Percentiles rank a stretch among this genome's conserved stretches.
Evolutionary conservation across 2,797 vertebrate genomes (phyloP).

Genomic region (Megaceryle alcyon): DNA sequence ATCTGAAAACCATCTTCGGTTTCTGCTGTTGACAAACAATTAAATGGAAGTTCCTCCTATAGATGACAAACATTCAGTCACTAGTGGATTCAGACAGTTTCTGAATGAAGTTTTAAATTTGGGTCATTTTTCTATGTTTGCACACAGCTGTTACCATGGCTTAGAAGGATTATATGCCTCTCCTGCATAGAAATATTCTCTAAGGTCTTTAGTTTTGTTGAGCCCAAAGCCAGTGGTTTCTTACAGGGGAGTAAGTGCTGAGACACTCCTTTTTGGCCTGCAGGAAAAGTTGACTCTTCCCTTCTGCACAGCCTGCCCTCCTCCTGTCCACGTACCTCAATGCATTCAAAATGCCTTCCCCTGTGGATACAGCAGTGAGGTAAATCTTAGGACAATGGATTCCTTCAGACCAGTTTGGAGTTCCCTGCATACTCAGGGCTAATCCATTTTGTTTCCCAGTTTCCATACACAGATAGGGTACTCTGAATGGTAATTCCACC

Average conservation of each 20-base stretch:
- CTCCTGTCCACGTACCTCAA: not conserved
- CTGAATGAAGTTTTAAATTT: not conserved
- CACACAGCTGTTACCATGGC: not conserved
- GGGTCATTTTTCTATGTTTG: not conserved
- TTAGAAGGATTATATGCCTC: not conserved
- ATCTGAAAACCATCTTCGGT: not conserved
- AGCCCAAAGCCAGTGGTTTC: not conserved
- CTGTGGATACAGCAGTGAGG: not conserved
- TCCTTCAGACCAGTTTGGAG: not conserved
- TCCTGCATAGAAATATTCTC: not conserved
- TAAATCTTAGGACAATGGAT: not conserved
- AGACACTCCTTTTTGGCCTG: not conserved
- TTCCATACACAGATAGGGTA: not conserved
- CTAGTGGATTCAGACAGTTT: not conserved
- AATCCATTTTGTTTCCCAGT: not conserved
- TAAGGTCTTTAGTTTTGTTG: not conserved
- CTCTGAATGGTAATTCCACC: not conserved
- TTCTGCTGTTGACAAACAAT: not conserved
- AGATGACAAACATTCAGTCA: not conserved
- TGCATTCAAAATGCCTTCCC: not conserved
- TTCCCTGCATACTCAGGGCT: fast-evolving
- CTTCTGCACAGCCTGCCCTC: not conserved
- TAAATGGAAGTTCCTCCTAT: not conserved
- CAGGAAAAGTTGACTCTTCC: not conserved
- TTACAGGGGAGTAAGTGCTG: not conserved